Percentiles rank a stretch among this genome's conserved stretches.
phyloP scores from a whole-genome alignment of 2,888 invertebrate genomes.

The Luperina nickerlii region DNA sequence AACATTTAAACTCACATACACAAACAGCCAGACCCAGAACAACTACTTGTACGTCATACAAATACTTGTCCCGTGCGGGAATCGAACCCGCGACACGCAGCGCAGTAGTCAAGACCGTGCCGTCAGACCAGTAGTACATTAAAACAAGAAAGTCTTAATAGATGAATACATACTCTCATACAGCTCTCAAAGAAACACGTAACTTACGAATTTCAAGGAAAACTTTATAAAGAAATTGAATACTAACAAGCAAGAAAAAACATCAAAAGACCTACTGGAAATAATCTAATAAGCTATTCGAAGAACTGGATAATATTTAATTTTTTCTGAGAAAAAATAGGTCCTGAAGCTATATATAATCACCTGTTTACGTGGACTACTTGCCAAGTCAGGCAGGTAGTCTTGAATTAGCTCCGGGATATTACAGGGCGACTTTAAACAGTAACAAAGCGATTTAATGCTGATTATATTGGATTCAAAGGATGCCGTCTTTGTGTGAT shows the following conservation, averaged over 20 bases:
- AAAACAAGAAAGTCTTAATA: background rate
- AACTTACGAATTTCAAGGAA: background rate
- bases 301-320: slow-evolving; percentile 7
- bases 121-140: background rate
- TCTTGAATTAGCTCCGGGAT: slow-evolving; percentile 32
- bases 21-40: no score
- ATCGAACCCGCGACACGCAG: no score
- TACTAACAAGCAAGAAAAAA: slow-evolving; percentile 13
- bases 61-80: no score
- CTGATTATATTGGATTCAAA: slow-evolving; percentile 28
- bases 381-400: slow-evolving; percentile 19
- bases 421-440: slow-evolving; percentile 19
- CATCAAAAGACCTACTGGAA: slow-evolving; percentile 20
- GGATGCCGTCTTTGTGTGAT: slow-evolving; percentile 26
- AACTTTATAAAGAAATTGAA: slow-evolving; percentile 19
- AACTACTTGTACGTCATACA: no score
- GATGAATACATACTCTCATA: background rate
- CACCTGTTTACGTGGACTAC: slow-evolving; percentile 16
- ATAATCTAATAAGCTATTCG: slow-evolving; percentile 11
- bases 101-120: no score
- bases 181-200: background rate
- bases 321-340: slow-evolving; percentile 8
- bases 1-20: no score
- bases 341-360: slow-evolving; percentile 1
- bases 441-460: slow-evolving; percentile 30